phyloP scores from a whole-genome alignment of 2,888 invertebrate species.

The Cephus rjabovi region DNA sequence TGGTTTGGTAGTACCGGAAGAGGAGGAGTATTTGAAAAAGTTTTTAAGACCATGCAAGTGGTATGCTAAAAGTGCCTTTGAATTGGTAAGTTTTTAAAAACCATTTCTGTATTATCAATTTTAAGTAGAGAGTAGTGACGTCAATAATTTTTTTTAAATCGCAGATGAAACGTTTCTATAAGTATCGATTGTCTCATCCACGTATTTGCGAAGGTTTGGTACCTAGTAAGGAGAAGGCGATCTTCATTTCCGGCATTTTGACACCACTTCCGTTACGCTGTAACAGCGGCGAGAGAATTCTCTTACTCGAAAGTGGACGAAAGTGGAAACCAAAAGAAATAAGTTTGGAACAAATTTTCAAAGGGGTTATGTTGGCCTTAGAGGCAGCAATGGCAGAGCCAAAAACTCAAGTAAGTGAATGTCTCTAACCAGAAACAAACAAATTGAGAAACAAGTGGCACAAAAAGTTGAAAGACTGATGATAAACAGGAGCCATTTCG shows the following conservation, averaged over 20 bases:
- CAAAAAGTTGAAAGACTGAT: background rate
- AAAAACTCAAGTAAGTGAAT: slow-evolving; percentile 71
- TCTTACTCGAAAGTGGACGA: slow-evolving; percentile 78
- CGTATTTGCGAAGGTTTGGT: slow-evolving; percentile 73
- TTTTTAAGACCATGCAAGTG: slow-evolving; percentile 90
- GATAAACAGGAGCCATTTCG: background rate
- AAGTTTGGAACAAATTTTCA: slow-evolving; percentile 76
- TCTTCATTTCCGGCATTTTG: slow-evolving; percentile 76
- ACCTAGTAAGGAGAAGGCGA: slow-evolving; percentile 73
- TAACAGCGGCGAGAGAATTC: slow-evolving; percentile 75
- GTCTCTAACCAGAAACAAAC: background rate
- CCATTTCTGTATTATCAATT: background rate
- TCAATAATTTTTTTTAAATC: slow-evolving; percentile 11
- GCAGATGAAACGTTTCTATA: slow-evolving; percentile 80
- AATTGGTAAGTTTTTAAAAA: slow-evolving; percentile 71
- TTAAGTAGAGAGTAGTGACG: background rate
- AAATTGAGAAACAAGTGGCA: background rate
- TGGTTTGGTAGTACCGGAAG: slow-evolving; percentile 73
- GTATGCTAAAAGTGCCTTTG: slow-evolving; percentile 84
- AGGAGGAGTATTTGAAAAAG: slow-evolving; percentile 80
- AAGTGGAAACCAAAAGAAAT: slow-evolving; percentile 83
- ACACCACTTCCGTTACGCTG: slow-evolving; percentile 78
- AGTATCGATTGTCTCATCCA: slow-evolving; percentile 75
- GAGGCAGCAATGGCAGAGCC: slow-evolving; percentile 85
- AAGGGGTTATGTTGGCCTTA: slow-evolving; percentile 76